A percentile compares a stretch with the other conserved stretches of the same genome.
These are phyloP conservation scores for Spicauda simplicius DNA, from an alignment of 2,888 invertebrate species.

Conservation along the genomic window DNA sequence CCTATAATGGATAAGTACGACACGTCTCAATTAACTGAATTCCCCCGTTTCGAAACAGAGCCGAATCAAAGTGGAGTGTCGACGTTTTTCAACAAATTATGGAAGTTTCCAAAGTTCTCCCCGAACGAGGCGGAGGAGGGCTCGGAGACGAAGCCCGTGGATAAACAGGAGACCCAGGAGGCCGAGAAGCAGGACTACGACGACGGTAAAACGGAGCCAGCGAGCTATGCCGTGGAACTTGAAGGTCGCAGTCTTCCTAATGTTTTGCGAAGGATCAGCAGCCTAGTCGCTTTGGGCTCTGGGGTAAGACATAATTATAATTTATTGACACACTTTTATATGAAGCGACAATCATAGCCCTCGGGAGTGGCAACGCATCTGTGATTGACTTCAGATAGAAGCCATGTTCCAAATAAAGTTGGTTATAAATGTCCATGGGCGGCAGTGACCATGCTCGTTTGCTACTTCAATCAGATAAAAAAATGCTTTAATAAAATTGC, in stretches of 20 bases:
- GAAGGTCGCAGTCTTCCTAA: constrained; percentile 93
- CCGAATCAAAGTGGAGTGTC: constrained; percentile 89
- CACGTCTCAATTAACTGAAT: constrained; percentile 76
- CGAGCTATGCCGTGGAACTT: constrained; percentile 81
- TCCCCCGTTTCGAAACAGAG: constrained; percentile 89
- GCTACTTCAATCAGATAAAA: too few species aligned
- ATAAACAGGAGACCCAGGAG: constrained; percentile 50
- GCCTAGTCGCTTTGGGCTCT: constrained; percentile 92
- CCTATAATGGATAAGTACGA: constrained; percentile 74
- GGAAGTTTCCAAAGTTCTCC: constrained; percentile 87
- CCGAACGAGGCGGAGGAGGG: constrained; percentile 62
- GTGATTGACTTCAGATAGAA: too few species aligned
- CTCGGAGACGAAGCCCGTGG: constrained; percentile 53
- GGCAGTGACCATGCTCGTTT: too few species aligned
- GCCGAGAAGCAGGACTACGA: constrained; percentile 59
- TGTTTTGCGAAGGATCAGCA: constrained; percentile 94
- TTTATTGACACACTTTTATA: too few species aligned
- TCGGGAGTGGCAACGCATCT: too few species aligned
- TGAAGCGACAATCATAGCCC: too few species aligned
- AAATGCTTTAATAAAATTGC: too few species aligned
- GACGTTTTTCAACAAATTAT: constrained; percentile 90
- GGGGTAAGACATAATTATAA: constrained; percentile 79
- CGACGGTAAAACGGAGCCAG: constrained; percentile 64
- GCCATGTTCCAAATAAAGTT: too few species aligned
- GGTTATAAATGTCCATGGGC: too few species aligned